These are phyloP conservation scores for Erebia palarica DNA, from an alignment of 2,888 invertebrate species.

Conservation along the genomic window DNA sequence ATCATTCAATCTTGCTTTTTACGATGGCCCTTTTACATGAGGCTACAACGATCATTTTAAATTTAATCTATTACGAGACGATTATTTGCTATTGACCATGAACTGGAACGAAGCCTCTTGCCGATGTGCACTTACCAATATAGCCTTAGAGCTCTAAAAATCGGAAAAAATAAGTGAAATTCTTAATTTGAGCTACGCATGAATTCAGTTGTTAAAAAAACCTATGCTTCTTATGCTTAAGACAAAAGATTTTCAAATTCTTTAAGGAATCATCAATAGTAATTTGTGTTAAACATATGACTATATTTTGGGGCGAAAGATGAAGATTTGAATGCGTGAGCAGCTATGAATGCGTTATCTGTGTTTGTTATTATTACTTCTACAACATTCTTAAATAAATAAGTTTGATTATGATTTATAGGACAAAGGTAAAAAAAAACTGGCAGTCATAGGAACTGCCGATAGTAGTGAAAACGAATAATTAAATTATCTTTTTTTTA, in stretches of 20 bases:
- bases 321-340: no score
- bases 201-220: neutral
- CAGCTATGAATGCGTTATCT: no score
- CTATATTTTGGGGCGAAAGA: no score
- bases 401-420: no score
- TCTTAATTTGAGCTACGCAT: neutral
- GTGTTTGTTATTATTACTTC: no score
- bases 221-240: no score
- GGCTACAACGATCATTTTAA: slow-evolving; percentile 5
- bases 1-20: slow-evolving; percentile 18
- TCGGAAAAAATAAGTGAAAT: neutral
- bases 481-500: no score
- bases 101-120: neutral
- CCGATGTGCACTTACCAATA: neutral
- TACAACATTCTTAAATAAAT: no score
- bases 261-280: neutral
- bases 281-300: no score
- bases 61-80: neutral
- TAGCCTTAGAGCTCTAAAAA: neutral
- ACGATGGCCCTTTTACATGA: slow-evolving; percentile 9
- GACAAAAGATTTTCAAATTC: neutral
- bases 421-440: neutral
- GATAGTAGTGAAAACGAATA: no score
- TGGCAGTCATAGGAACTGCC: no score
- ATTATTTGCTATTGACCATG: neutral